Conservation (phyloP, 92 coral and sea anemone genomes). For the Paragorgia papillata region DNA sequence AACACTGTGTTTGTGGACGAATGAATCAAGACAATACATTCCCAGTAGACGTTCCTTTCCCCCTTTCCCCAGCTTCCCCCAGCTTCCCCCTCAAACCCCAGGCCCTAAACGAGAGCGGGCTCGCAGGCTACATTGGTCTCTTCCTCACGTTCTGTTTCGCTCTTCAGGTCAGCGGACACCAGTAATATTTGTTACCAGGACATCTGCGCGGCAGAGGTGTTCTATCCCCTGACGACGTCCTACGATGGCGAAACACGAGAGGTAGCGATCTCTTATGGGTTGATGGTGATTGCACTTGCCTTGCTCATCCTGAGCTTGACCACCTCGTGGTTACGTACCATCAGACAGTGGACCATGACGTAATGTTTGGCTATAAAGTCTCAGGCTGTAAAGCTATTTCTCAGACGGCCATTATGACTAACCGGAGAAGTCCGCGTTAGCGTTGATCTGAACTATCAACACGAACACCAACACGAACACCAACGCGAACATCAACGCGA, state of each 20-base stretch:
- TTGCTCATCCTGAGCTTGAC: constrained; percentile 61
- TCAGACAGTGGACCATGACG: constrained; percentile 4
- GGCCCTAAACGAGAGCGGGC: too few species aligned
- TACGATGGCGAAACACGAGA: constrained; percentile 91
- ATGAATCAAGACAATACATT: too few species aligned
- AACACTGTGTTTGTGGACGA: too few species aligned
- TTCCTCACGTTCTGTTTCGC: neutral
- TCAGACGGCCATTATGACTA: neutral
- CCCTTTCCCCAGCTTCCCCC: too few species aligned
- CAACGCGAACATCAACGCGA: too few species aligned
- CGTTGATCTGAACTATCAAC: too few species aligned
- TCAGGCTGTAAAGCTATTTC: neutral
- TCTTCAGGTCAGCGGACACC: constrained; percentile 69
- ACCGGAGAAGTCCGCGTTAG: too few species aligned
- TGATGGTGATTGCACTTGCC: constrained; percentile 68
- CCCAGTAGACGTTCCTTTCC: too few species aligned
- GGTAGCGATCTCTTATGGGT: constrained; percentile 68
- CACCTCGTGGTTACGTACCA: constrained; percentile 64
- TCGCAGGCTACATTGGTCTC: too few species aligned
- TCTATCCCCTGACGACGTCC: constrained; percentile 83
- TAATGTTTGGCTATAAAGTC: neutral
- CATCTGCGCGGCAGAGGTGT: constrained; percentile 82
- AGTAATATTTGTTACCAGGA: constrained; percentile 81
- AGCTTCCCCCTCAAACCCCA: too few species aligned
- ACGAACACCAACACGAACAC: too few species aligned